These are phyloP conservation scores for Drosophila parvula DNA, from an alignment of 1,140 invertebrate species.

Conservation along the genomic window DNA sequence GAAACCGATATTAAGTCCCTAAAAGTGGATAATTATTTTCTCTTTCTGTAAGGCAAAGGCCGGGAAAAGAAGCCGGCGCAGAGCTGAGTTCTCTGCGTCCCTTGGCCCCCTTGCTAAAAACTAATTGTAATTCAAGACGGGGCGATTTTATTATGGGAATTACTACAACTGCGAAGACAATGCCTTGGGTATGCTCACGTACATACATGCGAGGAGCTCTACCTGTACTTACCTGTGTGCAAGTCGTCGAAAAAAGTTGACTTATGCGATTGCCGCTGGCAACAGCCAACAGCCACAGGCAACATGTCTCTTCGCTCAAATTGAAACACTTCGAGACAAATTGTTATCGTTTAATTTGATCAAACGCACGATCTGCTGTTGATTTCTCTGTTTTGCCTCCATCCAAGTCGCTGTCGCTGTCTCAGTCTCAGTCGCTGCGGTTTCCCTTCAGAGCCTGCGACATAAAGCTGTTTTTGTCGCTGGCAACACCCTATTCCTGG, in stretches of 20 bases:
- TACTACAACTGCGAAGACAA: slow-evolving; percentile 73
- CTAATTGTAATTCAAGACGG: slow-evolving; percentile 84
- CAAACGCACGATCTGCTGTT: slow-evolving; percentile 82
- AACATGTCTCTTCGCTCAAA: slow-evolving; percentile 72
- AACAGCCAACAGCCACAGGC: slow-evolving; percentile 29
- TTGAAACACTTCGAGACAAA: slow-evolving; percentile 84
- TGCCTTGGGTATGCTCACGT: slow-evolving; percentile 49
- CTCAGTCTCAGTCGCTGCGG: neutral
- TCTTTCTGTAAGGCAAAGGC: neutral
- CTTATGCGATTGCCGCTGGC: slow-evolving; percentile 68
- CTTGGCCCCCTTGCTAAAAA: slow-evolving; percentile 64
- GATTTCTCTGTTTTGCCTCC: slow-evolving; percentile 55
- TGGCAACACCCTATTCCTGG: neutral
- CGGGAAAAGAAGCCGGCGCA: neutral
- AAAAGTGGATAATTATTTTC: neutral
- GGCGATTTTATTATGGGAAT: slow-evolving; percentile 84
- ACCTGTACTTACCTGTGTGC: slow-evolving; percentile 25
- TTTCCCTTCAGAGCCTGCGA: slow-evolving; percentile 37
- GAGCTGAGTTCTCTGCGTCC: slow-evolving; percentile 17
- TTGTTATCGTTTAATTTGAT: slow-evolving; percentile 84
- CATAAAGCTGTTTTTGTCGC: slow-evolving; percentile 55
- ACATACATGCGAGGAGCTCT: slow-evolving; percentile 10
- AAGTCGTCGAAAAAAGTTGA: slow-evolving; percentile 67
- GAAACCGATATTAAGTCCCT: neutral
- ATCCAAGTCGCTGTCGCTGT: neutral